A percentile compares a stretch with the other conserved stretches of the same genome.
Evolutionary conservation across 1,140 invertebrate genomes (phyloP).

Genomic region (Polyergus mexicanus): DNA sequence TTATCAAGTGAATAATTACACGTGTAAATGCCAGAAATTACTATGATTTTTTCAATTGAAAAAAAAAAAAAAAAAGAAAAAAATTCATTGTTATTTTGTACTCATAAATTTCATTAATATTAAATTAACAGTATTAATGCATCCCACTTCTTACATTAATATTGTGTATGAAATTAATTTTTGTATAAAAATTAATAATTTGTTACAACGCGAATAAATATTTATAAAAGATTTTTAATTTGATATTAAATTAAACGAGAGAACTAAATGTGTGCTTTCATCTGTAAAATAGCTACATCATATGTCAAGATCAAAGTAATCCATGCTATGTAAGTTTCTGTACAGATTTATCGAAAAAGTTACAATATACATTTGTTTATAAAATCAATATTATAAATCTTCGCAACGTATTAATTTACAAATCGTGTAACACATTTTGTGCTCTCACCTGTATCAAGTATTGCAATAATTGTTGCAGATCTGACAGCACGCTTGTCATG

Average conservation of each 20-base stretch:
- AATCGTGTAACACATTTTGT: background rate
- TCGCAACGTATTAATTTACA: background rate
- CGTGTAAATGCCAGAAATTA: background rate
- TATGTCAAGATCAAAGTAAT: no score
- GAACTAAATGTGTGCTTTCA: no score
- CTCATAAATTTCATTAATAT: background rate
- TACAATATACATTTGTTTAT: background rate
- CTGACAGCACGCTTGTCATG: constrained; percentile 98
- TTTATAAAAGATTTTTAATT: no score
- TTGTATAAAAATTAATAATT: no score
- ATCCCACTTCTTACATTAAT: no score
- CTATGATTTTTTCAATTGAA: background rate
- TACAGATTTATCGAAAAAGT: background rate
- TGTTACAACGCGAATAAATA: no score
- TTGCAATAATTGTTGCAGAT: constrained; percentile 89
- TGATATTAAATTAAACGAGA: no score
- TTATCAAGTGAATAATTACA: background rate
- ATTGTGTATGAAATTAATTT: no score
- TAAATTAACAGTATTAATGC: background rate
- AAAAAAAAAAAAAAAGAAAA: background rate
- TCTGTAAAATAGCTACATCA: no score
- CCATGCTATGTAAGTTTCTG: no score
- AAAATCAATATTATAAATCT: constrained; percentile 3
- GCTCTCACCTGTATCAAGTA: background rate
- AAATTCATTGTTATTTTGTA: background rate